Conservation (phyloP, 2,888 invertebrate species). For the Cremastinae sp. region DNA sequence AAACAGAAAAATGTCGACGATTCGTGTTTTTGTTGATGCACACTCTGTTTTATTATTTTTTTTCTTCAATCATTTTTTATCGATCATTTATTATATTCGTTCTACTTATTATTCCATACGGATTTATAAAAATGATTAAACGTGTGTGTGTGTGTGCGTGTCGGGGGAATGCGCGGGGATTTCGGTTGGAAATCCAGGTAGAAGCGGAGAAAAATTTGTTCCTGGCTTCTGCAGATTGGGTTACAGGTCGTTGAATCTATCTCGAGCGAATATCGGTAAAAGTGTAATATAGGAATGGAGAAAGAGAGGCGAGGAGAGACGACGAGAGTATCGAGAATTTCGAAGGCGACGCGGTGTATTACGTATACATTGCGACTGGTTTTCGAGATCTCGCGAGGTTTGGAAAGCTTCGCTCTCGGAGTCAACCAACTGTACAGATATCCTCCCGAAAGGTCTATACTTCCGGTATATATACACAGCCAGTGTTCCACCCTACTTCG, state of each 20-base stretch:
- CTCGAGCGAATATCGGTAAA: slow-evolving; percentile 43
- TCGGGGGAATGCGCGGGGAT: background rate
- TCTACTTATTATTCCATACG: background rate
- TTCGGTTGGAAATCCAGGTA: background rate
- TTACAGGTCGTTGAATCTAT: slow-evolving; percentile 51
- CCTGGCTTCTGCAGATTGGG: slow-evolving; percentile 40
- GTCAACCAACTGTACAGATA: slow-evolving; percentile 61
- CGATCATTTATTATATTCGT: no score
- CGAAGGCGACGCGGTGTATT: slow-evolving; percentile 31
- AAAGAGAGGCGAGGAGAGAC: slow-evolving; percentile 25
- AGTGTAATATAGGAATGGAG: slow-evolving; percentile 28
- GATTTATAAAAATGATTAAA: no score
- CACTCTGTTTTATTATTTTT: no score
- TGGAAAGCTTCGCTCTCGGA: slow-evolving; percentile 37
- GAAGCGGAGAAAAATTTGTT: slow-evolving; percentile 1
- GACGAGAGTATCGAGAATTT: background rate
- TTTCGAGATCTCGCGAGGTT: slow-evolving; percentile 52
- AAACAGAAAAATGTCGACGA: no score
- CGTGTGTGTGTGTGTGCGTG: no score
- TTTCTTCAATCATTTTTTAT: no score
- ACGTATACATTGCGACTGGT: slow-evolving; percentile 61
- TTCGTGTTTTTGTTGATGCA: no score
- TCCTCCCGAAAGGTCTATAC: slow-evolving; percentile 48
- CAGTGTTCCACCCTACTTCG: background rate
- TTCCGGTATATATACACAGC: slow-evolving; percentile 63